Percentiles rank a stretch among this genome's conserved stretches.
These are phyloP conservation scores for Pachycephus smyrnensis DNA, from an alignment of 2,888 invertebrate genomes.

Conservation along the genomic window DNA sequence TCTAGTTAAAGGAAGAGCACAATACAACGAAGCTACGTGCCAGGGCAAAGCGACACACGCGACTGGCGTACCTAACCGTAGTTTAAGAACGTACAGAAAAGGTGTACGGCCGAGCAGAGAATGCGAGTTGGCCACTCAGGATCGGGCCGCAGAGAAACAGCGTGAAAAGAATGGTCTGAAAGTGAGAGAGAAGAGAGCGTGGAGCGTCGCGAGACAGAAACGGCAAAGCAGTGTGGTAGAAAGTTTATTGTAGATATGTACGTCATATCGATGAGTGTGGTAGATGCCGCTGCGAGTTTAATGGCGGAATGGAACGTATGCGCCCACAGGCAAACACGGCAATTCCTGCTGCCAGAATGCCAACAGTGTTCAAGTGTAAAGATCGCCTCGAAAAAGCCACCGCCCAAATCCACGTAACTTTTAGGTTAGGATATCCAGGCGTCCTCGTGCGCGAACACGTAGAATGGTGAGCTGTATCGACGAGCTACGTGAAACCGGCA, in stretches of 20 bases:
- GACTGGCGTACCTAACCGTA: slow-evolving; percentile 18
- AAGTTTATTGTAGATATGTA: neutral
- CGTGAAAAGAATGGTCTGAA: neutral
- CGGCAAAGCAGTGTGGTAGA: neutral
- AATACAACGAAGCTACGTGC: slow-evolving; percentile 18
- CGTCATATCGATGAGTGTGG: neutral
- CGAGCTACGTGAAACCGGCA: slow-evolving; percentile 2
- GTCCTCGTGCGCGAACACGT: neutral
- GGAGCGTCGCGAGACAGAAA: neutral
- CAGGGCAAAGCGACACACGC: slow-evolving; percentile 28
- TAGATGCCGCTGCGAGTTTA: neutral
- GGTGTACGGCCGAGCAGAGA: slow-evolving; percentile 14
- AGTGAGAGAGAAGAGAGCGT: neutral
- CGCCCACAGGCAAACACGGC: neutral
- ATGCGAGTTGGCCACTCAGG: neutral
- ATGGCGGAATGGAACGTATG: neutral
- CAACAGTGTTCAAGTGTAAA: neutral
- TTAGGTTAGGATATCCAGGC: neutral
- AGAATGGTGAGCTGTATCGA: slow-evolving; percentile 7
- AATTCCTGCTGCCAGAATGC: neutral
- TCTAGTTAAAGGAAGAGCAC: neutral
- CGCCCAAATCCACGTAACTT: neutral
- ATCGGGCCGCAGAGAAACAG: slow-evolving; percentile 1
- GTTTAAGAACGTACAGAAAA: slow-evolving; percentile 9
- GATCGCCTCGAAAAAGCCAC: neutral